Evolutionary conservation across 2,888 invertebrate genomes (phyloP), one percentile per base, ranked within the genome.

Genomic region (Metopia argyrocephala): DNA sequence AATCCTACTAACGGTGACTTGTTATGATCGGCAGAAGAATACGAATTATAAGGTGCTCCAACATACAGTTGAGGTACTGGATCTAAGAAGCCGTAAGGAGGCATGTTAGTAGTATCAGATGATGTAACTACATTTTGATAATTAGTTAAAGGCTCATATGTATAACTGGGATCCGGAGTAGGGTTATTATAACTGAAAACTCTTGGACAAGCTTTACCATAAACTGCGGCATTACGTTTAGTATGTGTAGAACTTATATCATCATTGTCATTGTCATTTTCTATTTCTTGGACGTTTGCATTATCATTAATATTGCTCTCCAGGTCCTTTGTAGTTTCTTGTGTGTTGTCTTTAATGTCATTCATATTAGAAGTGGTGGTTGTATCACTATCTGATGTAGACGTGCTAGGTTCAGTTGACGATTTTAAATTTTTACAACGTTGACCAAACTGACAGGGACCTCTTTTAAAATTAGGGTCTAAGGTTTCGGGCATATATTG

Each of bases 401-500:
- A 9, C 6, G 38, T 52, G 2, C 18, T 62, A 3, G 45, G 18
- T 20, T 21, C 15, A 48, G 15, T 38, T 18, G 48, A 18, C 7
- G n/a, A 2, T 46, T 9, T 20, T 31, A 6, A 52, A 7, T 45
- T 69, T 48, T 18, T 18, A 23, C 20, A 23, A 6, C 27, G 18
- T 38, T 88, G 87, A 18, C 86, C 87, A 66, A 85, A 85, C 28
- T 87, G 85, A 64, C 89, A 90, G 62, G 86, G 88, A 2, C 87
- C 88, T 15, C 85, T 86, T 81, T 87, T 87, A 20, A 88, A 89
- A 65, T 85, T 83, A 1, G 89, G 86, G 83, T 85, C 84, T 56
- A 88, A 81, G 0, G 90, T 87, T 82, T 90, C 90, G 2, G 90
- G 90, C 89, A 89, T 88, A 48, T 84, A 90, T 76, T 90, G 90